phyloP scores from a whole-genome alignment of 2,888 invertebrate species.

The Ypsolopha scabrella region DNA sequence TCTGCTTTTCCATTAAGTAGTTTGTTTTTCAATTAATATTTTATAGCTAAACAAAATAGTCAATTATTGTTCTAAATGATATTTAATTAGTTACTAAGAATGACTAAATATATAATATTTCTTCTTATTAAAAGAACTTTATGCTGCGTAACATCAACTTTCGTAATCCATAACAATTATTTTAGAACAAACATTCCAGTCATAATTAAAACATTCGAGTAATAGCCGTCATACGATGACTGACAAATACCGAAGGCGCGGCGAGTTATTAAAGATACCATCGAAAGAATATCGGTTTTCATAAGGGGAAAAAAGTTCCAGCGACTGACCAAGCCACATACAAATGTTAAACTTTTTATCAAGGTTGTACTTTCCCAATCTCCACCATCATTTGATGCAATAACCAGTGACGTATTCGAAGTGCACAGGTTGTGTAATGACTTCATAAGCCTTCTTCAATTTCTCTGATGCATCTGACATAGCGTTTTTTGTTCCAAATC shows the following conservation, averaged over 20 bases:
- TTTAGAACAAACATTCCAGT: slow-evolving; percentile 22
- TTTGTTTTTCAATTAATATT: too few species aligned
- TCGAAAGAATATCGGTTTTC: slow-evolving; percentile 19
- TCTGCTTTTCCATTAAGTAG: too few species aligned
- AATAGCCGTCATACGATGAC: slow-evolving; percentile 19
- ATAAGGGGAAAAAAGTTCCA: neutral
- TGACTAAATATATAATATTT: too few species aligned
- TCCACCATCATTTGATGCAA: slow-evolving; percentile 23
- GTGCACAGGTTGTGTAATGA: slow-evolving; percentile 45
- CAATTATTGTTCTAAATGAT: too few species aligned
- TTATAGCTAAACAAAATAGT: too few species aligned
- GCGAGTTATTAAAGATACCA: slow-evolving; percentile 44
- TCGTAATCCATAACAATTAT: slow-evolving; percentile 24
- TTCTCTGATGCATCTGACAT: slow-evolving; percentile 39
- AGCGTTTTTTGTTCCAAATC: slow-evolving; percentile 27
- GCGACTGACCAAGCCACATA: neutral
- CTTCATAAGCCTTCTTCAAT: slow-evolving; percentile 45
- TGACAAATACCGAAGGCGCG: slow-evolving; percentile 28
- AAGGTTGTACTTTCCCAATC: slow-evolving; percentile 2
- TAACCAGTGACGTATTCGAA: slow-evolving; percentile 22
- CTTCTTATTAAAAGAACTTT: too few species aligned
- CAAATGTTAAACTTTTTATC: neutral
- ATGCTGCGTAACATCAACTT: slow-evolving; percentile 14
- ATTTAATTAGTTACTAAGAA: too few species aligned
- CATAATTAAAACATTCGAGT: slow-evolving; percentile 27